Evolutionary conservation across 2,113 vertebrate genomes (phyloP).

Genomic region (Chinchilla lanigera): DNA sequence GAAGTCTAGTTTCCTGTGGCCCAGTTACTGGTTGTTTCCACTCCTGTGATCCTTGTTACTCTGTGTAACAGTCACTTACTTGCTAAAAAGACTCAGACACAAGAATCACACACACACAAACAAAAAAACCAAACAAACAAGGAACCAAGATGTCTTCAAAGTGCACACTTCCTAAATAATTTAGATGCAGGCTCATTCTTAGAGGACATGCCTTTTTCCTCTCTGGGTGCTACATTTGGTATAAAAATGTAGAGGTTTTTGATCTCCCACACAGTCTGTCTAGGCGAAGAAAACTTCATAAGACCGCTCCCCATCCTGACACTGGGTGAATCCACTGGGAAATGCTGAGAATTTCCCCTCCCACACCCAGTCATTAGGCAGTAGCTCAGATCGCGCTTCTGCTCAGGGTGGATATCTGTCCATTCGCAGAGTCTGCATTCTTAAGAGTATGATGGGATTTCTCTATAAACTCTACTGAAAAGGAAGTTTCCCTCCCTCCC

Average conservation of each 20-base stretch:
- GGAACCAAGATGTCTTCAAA: neutral
- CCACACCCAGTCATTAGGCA: neutral
- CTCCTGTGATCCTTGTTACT: neutral
- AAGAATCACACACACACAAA: neutral
- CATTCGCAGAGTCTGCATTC: neutral
- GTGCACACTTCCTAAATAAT: neutral
- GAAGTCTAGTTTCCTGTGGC: neutral
- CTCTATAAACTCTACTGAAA: no score
- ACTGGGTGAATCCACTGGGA: neutral
- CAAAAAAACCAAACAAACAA: neutral
- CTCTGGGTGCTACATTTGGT: neutral
- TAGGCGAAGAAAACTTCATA: neutral
- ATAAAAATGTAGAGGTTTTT: neutral
- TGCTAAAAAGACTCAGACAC: neutral
- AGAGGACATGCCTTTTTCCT: neutral
- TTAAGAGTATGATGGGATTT: neutral
- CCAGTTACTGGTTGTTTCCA: neutral
- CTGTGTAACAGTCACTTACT: neutral
- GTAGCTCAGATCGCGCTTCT: neutral
- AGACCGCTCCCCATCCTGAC: neutral
- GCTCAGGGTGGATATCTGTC: neutral
- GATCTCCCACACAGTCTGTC: neutral
- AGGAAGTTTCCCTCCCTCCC: no score
- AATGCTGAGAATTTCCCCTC: neutral
- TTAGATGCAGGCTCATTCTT: neutral